Evolutionary conservation across 2,888 invertebrate genomes (phyloP).

Genomic region (Cantharis flavilabris): DNA sequence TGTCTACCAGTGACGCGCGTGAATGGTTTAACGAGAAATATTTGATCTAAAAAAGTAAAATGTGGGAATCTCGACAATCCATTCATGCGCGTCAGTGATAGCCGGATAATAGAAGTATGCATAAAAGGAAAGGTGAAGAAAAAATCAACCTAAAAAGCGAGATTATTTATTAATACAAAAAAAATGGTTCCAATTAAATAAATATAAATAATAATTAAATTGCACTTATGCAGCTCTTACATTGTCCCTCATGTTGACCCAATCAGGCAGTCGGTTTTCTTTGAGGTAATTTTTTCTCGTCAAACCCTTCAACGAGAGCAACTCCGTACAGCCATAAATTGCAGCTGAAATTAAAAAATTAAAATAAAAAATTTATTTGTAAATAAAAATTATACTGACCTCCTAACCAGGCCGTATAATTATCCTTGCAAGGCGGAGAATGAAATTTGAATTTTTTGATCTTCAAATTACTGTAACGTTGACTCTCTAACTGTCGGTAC

Average conservation of each 20-base stretch:
- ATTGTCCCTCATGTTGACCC: conserved; percentile 73
- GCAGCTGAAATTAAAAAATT: conserved; percentile 59
- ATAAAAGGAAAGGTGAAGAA: no score
- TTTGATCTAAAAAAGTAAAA: no score
- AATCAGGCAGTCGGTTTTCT: conserved; percentile 76
- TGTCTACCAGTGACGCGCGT: no score
- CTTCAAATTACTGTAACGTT: conserved; percentile 66
- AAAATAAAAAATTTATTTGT: neutral
- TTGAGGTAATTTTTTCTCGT: conserved; percentile 76
- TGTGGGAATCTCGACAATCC: no score
- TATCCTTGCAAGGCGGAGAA: conserved; percentile 75
- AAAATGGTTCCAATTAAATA: neutral
- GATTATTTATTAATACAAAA: neutral
- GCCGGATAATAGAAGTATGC: no score
- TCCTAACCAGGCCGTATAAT: conserved; percentile 87
- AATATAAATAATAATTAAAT: neutral
- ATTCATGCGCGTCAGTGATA: no score
- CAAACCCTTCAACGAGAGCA: conserved; percentile 70
- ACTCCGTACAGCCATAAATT: conserved; percentile 77
- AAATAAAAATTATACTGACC: conserved; percentile 53
- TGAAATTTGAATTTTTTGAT: conserved; percentile 79
- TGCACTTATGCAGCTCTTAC: conserved; percentile 52
- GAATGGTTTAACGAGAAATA: no score
- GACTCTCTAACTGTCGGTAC: conserved; percentile 64
- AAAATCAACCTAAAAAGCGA: neutral